Evolutionary conservation across 2,888 invertebrate species (phyloP).

Genomic region (Vesta saturnalis): DNA sequence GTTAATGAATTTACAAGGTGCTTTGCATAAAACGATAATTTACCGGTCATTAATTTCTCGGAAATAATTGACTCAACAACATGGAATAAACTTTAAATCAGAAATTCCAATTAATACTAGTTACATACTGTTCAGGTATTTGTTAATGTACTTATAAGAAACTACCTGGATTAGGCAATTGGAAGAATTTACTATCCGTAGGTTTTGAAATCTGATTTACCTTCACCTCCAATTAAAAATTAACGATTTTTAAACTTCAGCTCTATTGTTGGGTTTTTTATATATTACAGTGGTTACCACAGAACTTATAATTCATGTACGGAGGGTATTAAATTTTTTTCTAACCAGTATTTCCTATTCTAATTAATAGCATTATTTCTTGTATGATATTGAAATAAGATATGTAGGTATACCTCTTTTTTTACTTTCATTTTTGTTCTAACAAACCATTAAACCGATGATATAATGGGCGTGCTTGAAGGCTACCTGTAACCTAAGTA

Average conservation of each 20-base stretch:
- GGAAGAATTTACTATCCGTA: not conserved
- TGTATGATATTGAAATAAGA: too few species aligned
- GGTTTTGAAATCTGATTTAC: slow-evolving; percentile 4
- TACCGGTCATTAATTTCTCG: not conserved
- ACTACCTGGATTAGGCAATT: slow-evolving; percentile 1
- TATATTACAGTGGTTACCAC: too few species aligned
- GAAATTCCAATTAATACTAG: not conserved
- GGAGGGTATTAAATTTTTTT: too few species aligned
- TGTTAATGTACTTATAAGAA: slow-evolving; percentile 1
- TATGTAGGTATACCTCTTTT: too few species aligned
- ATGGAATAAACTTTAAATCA: not conserved
- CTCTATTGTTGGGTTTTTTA: too few species aligned
- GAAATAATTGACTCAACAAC: not conserved
- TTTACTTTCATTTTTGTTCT: too few species aligned
- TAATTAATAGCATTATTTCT: too few species aligned
- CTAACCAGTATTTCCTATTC: too few species aligned
- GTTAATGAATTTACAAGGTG: slow-evolving; percentile 5
- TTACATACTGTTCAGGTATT: not conserved
- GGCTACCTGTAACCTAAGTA: too few species aligned
- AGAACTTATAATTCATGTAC: too few species aligned
- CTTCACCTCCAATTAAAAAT: slow-evolving; percentile 7
- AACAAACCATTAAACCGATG: too few species aligned
- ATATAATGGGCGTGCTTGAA: too few species aligned
- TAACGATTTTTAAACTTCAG: not conserved
- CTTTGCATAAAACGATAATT: slow-evolving; percentile 6